Evolutionary conservation across 2,888 invertebrate genomes (phyloP).

Genomic region (Caradrina clavipalpis): DNA sequence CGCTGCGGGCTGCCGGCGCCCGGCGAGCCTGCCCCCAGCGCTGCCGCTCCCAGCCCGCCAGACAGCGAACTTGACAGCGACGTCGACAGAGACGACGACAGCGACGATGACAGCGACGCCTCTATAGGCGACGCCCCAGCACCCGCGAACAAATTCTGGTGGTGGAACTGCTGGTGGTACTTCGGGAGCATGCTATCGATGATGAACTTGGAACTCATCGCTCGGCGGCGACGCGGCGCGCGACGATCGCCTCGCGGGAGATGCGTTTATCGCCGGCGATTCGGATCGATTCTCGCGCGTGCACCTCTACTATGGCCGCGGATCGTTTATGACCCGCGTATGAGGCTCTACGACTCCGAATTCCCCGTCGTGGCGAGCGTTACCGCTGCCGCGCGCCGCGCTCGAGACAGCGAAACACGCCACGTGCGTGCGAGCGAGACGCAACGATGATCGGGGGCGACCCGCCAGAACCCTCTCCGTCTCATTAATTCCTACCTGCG

Average conservation of each 20-base stretch:
- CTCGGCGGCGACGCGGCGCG: slow-evolving; percentile 91
- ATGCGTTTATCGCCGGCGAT: slow-evolving; percentile 90
- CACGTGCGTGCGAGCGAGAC: slow-evolving; percentile 86
- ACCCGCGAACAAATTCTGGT: slow-evolving; percentile 90
- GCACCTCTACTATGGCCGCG: slow-evolving; percentile 93
- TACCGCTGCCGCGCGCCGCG: slow-evolving; percentile 90
- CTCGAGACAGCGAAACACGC: slow-evolving; percentile 89
- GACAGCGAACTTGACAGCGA: slow-evolving; percentile 91
- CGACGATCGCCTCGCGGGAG: slow-evolving; percentile 90
- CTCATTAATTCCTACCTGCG: slow-evolving; percentile 91
- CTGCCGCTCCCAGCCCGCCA: slow-evolving; percentile 92
- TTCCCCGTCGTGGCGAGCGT: slow-evolving; percentile 93
- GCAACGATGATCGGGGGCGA: slow-evolving; percentile 75
- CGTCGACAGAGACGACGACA: slow-evolving; percentile 91
- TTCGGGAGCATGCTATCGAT: slow-evolving; percentile 99
- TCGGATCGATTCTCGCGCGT: slow-evolving; percentile 91
- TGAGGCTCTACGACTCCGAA: slow-evolving; percentile 96
- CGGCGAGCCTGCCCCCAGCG: slow-evolving; percentile 91
- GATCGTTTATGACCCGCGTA: slow-evolving; percentile 96
- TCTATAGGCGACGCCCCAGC: slow-evolving; percentile 94
- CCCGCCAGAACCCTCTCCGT: slow-evolving; percentile 87
- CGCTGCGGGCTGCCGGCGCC: slow-evolving; percentile 92
- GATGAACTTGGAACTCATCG: slow-evolving; percentile 99
- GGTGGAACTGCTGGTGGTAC: slow-evolving; percentile 95
- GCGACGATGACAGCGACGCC: slow-evolving; percentile 92